Evolutionary conservation across 2,113 vertebrate species (phyloP).

Genomic region (Dasyurus viverrinus): DNA sequence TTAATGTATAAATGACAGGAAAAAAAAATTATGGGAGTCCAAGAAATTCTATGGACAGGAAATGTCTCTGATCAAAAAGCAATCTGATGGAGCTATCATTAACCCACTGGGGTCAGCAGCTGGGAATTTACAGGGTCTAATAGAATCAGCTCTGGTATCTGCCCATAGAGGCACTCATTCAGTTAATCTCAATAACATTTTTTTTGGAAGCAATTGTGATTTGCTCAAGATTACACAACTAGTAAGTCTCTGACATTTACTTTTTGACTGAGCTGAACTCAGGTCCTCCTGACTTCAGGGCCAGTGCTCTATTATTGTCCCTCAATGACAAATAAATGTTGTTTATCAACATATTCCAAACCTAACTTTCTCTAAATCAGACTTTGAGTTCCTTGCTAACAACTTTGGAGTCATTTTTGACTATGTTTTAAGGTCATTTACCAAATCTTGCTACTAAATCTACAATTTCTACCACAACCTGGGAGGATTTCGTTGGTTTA

Average conservation of each 20-base stretch:
- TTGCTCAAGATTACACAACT: not conserved
- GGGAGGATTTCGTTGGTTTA: not conserved
- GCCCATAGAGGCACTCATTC: not conserved
- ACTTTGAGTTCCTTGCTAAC: not conserved
- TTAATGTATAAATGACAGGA: slow-evolving; percentile 32
- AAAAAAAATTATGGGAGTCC: not conserved
- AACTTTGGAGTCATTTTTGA: not conserved
- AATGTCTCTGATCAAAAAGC: not conserved
- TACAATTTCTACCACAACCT: not conserved
- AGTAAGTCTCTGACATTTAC: not conserved
- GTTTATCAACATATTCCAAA: not conserved
- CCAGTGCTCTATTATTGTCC: not conserved
- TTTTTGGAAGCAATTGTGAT: not conserved
- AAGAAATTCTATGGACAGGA: not conserved
- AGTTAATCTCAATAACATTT: not conserved
- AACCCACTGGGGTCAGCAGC: not conserved
- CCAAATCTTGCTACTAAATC: not conserved
- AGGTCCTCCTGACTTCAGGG: not conserved
- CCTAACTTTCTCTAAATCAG: not conserved
- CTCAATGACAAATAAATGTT: not conserved
- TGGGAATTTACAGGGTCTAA: not conserved
- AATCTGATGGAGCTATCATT: not conserved
- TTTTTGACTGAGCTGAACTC: not conserved
- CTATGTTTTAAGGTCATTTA: not conserved
- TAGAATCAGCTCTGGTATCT: not conserved